Conservation (phyloP, 2,888 invertebrate species). For the Biston betularia region DNA sequence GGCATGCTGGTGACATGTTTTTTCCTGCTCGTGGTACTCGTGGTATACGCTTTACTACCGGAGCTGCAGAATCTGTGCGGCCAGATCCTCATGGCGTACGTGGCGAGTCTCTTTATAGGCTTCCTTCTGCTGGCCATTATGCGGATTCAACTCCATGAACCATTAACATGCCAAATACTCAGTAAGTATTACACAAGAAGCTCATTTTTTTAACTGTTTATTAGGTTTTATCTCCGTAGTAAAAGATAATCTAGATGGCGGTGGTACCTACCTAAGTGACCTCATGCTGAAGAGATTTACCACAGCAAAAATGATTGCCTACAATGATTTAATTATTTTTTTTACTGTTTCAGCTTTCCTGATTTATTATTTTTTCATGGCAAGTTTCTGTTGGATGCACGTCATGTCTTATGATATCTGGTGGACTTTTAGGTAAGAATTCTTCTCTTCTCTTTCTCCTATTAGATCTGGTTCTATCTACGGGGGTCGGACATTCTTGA, state of each 20-base stretch:
- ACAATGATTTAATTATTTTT: too few species aligned
- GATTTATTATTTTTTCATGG: conserved; percentile 68
- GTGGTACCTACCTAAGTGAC: too few species aligned
- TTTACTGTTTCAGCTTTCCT: conserved; percentile 62
- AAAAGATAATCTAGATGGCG: too few species aligned
- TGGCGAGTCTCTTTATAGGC: conserved; percentile 58
- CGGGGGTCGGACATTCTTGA: too few species aligned
- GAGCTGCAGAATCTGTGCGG: conserved; percentile 66
- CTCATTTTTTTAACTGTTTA: too few species aligned
- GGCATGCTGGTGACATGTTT: conserved; percentile 59
- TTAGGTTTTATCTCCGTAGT: too few species aligned
- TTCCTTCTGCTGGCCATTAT: conserved; percentile 59
- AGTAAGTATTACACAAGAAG: conserved; percentile 52
- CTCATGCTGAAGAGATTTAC: too few species aligned
- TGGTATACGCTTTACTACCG: conserved; percentile 61
- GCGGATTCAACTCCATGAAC: conserved; percentile 43
- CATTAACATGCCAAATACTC: conserved; percentile 48
- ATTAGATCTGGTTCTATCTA: too few species aligned
- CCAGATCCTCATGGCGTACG: conserved; percentile 65
- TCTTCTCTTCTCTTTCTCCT: too few species aligned
- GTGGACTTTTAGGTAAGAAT: conserved; percentile 77
- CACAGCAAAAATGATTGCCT: too few species aligned
- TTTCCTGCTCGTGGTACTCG: conserved; percentile 60
- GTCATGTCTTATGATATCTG: conserved; percentile 79
- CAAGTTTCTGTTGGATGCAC: conserved; percentile 80